Percentiles rank a stretch among this genome's conserved stretches.
These are phyloP conservation scores for Hyaena hyaena DNA, from an alignment of 2,113 vertebrate species.

Conservation along the genomic window DNA sequence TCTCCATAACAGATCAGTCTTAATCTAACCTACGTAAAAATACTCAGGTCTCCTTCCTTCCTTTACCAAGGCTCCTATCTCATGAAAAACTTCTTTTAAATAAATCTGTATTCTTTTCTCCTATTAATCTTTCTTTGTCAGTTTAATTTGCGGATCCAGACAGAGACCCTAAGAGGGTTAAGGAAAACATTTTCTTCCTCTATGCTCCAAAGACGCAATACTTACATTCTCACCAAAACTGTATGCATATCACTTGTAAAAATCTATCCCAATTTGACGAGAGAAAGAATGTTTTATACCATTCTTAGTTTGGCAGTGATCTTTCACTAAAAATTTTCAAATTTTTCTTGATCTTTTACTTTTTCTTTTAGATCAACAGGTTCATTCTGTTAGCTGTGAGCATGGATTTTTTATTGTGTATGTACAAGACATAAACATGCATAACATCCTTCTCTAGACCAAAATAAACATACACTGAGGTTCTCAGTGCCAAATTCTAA, in stretches of 20 bases:
- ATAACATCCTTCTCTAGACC: background rate
- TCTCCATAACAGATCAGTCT: background rate
- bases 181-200: background rate
- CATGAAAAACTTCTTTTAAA: background rate
- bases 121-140: background rate
- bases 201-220: background rate
- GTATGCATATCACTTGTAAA: background rate
- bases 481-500: background rate
- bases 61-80: background rate
- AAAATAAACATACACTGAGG: conserved; percentile 16
- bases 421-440: background rate
- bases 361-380: background rate
- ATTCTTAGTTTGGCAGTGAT: background rate
- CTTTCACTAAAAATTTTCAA: conserved; percentile 12
- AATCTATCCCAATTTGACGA: background rate
- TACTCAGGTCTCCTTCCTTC: background rate
- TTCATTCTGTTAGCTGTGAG: background rate
- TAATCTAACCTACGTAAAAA: background rate
- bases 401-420: background rate
- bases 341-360: background rate
- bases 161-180: background rate
- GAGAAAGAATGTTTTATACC: background rate
- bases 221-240: background rate
- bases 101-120: background rate
- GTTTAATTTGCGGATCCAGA: background rate